Conservation (phyloP, 2,888 invertebrate species). For the Patella ulyssiponensis region DNA sequence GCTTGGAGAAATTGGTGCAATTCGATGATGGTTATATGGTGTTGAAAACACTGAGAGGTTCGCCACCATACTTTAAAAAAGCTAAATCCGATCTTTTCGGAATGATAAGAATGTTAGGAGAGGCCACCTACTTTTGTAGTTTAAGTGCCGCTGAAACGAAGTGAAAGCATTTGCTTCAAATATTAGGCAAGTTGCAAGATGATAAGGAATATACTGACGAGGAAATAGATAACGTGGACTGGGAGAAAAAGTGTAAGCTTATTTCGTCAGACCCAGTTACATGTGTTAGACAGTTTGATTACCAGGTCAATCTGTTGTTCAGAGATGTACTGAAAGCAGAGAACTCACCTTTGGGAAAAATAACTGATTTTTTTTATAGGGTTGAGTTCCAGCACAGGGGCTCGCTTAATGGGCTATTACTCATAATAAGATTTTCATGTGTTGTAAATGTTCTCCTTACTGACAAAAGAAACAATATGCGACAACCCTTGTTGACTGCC, state of each 20-base stretch:
- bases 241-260: conserved; percentile 38
- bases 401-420: too few relatives aligned
- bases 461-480: too few relatives aligned
- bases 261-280: conserved; percentile 49
- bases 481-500: too few relatives aligned
- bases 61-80: too few relatives aligned
- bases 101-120: too few relatives aligned
- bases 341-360: conserved; percentile 39
- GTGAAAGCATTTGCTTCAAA: conserved; percentile 17
- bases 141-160: conserved; percentile 38
- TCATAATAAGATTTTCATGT: too few relatives aligned
- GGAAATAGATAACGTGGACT: conserved; percentile 27
- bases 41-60: too few relatives aligned
- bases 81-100: too few relatives aligned
- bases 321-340: conserved; percentile 21
- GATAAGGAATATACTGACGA: conserved; percentile 27
- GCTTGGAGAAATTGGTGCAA: too few relatives aligned
- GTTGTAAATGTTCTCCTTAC: too few relatives aligned
- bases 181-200: conserved; percentile 26
- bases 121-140: conserved; percentile 36
- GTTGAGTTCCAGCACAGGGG: conserved; percentile 55
- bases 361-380: conserved; percentile 42
- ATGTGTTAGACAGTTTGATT: conserved; percentile 47
- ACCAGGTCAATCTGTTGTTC: conserved; percentile 40
- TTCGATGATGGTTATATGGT: too few relatives aligned